Conservation (phyloP, 35 echinoderm and acorn worm species). For the Ophiothrix spiculata region DNA sequence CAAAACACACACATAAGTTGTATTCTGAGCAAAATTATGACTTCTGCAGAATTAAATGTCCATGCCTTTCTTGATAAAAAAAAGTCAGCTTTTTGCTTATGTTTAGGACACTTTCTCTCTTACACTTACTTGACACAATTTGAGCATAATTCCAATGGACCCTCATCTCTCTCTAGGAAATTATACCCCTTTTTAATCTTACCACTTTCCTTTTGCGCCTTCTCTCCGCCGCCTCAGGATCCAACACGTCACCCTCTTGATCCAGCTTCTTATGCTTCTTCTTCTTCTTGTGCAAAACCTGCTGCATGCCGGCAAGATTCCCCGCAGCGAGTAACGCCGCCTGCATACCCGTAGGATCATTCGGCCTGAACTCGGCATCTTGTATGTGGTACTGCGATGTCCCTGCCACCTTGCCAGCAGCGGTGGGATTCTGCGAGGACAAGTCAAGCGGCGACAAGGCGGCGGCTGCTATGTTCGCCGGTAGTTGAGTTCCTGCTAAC, state of each 20-base stretch:
- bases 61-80: too few species aligned
- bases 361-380: constrained; percentile 30
- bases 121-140: too few species aligned
- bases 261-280: constrained; percentile 47
- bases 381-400: constrained; percentile 53
- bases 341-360: constrained; percentile 23
- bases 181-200: too few species aligned
- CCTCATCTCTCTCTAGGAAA: too few species aligned
- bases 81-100: too few species aligned
- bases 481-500: neutral
- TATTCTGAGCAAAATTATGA: too few species aligned
- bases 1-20: too few species aligned
- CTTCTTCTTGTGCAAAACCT: constrained; percentile 67
- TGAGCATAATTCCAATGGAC: neutral
- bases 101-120: too few species aligned
- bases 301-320: neutral
- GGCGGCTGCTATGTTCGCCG: neutral
- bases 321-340: neutral
- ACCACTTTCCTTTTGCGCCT: constrained; percentile 38
- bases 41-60: too few species aligned
- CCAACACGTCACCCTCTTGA: neutral
- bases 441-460: constrained; percentile 15
- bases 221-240: constrained; percentile 10
- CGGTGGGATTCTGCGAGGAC: constrained; percentile 5
- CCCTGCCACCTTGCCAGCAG: neutral